Evolutionary conservation across 1,140 invertebrate species (phyloP).

Genomic region (Tenebrio molitor): DNA sequence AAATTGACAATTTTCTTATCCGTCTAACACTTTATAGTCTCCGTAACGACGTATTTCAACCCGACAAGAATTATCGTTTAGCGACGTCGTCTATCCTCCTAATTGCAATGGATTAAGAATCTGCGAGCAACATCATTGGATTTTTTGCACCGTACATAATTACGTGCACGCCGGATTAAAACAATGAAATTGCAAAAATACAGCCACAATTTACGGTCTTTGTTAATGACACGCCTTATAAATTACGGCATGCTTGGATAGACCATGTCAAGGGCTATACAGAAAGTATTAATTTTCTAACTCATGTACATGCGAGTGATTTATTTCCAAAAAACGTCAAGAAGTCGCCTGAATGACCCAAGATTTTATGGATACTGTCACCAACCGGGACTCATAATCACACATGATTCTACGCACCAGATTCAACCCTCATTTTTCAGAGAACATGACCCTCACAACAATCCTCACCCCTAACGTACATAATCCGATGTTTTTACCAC

Average conservation of each 20-base stretch:
- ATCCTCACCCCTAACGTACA: no score
- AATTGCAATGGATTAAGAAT: slow-evolving; percentile 9
- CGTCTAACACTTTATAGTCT: slow-evolving; percentile 9
- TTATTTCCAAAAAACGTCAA: no score
- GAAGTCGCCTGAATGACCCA: no score
- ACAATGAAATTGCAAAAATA: slow-evolving; percentile 11
- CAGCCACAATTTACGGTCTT: slow-evolving; percentile 10
- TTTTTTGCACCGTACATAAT: background rate
- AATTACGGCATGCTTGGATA: background rate
- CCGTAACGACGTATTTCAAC: slow-evolving; percentile 8
- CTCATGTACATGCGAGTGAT: no score
- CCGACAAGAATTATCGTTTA: slow-evolving; percentile 2
- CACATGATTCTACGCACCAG: no score
- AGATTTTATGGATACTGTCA: no score
- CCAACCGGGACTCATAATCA: no score
- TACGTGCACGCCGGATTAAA: slow-evolving; percentile 17
- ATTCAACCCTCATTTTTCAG: no score
- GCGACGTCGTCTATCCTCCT: background rate
- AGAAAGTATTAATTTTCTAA: background rate
- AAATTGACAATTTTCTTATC: slow-evolving; percentile 12
- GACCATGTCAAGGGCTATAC: background rate
- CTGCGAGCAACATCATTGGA: slow-evolving; percentile 2
- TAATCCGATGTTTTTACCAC: no score
- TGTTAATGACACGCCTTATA: slow-evolving; percentile 12
- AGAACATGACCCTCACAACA: no score